Evolutionary conservation across 1,140 invertebrate species (phyloP), one percentile per base, ranked within the genome.

Genomic region (Drosophila tsacasi): DNA sequence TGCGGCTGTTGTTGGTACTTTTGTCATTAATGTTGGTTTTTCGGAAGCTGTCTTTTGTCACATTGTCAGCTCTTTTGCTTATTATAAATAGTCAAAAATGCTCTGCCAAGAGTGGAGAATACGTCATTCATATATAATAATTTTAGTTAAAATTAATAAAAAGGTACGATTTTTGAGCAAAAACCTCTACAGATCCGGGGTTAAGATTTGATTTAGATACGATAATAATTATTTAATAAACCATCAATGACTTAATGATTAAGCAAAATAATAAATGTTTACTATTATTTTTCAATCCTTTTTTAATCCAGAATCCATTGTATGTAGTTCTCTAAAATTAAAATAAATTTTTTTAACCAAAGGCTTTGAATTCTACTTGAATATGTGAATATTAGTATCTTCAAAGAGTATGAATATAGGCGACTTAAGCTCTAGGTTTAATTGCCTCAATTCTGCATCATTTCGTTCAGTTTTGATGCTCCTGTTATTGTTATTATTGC

Each of bases 401-500:
- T 63, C 7, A 23, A 17, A 42, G 37, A 32, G 55, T 32, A 42
- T 42, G 30, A 23, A 9, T 3, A 9, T 40, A 0, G 6, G 27
- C 63, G 32, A 27, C 5, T 15, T 23, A 12, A n/a, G 5, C 0
- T n/a, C 25, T n/a, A 27, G 6, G 15, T 17, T 49, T 46, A 17
- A 30, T 23, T 69, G 37, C 21, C 19, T 62, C 59, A 39, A 66
- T 81, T 77, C 59, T 44, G 21, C 17, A 60, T 64, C 19, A 76
- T 47, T 62, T 54, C 37, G 46, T 63, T 77, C 55, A 58, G 19
- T 46, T 77, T 65, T 77, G 52, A 66, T 32, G 54, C 46, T 58
- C 64, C 69, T 66, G 74, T 74, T 50, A 50, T 59, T 49, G 37
- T 46, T 74, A 64, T 49, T 73, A 66, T 62, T 63, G 32, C 37